Conservation (phyloP, 2,113 vertebrate genomes). For the Orthonyx spaldingii region DNA sequence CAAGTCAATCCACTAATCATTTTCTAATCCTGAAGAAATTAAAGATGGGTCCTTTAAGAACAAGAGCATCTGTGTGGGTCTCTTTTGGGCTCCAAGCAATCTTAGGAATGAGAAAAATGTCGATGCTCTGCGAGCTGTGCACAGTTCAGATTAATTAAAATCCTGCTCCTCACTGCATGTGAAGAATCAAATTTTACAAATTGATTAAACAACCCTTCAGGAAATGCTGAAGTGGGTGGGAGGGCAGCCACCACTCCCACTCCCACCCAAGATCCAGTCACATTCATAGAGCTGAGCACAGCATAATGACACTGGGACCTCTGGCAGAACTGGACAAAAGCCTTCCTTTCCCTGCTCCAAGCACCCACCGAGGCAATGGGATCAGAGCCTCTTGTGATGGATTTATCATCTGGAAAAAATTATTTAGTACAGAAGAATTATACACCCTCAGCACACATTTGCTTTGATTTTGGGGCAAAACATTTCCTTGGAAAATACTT, state of each 20-base stretch:
- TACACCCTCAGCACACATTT: neutral
- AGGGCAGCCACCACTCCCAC: accelerated
- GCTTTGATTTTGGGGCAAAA: neutral
- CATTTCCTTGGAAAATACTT: neutral
- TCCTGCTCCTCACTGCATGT: neutral
- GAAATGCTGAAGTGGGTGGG: neutral
- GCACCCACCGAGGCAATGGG: accelerated
- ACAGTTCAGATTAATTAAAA: constrained; percentile 10
- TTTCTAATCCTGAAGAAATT: constrained; percentile 33
- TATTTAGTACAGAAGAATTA: neutral
- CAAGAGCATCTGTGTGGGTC: neutral
- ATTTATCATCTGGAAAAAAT: neutral
- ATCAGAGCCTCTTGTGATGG: neutral
- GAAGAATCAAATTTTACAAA: neutral
- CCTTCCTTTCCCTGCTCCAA: neutral
- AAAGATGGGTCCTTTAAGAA: constrained; percentile 34
- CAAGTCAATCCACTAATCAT: neutral
- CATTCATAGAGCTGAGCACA: neutral
- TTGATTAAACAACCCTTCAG: neutral
- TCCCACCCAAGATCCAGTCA: neutral
- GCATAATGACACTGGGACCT: neutral
- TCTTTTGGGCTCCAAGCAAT: constrained; percentile 14
- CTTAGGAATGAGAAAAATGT: constrained; percentile 61
- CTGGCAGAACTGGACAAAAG: neutral
- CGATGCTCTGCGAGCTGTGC: neutral